These are phyloP conservation scores for Xanthia icteritia DNA, from an alignment of 2,888 invertebrate genomes.

Conservation along the genomic window DNA sequence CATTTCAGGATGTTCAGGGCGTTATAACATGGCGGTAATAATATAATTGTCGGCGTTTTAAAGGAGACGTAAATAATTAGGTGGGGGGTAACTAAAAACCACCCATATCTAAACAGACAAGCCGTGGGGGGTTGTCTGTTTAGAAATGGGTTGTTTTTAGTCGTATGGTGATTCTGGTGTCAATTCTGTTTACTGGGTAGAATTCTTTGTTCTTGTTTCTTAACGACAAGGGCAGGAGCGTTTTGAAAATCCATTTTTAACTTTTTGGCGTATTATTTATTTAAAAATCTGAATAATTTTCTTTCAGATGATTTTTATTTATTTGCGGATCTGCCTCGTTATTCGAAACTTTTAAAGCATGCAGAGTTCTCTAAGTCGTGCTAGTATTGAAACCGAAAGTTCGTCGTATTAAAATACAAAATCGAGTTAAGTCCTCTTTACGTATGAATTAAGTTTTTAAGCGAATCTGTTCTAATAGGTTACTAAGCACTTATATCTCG, in stretches of 20 bases:
- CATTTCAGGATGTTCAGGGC: conserved; percentile 22
- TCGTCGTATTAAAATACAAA: background rate
- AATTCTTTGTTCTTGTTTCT: background rate
- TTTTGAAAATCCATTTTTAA: background rate
- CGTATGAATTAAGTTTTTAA: no score
- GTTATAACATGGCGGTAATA: conserved; percentile 26
- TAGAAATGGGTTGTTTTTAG: conserved; percentile 5
- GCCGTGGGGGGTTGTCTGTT: background rate
- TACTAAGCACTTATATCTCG: background rate
- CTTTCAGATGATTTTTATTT: background rate
- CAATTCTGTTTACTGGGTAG: background rate
- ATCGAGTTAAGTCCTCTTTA: background rate
- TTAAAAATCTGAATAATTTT: background rate
- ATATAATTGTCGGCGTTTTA: conserved; percentile 50
- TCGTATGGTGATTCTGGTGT: background rate
- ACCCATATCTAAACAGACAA: no score
- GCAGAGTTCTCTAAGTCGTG: background rate
- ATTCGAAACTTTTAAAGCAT: background rate
- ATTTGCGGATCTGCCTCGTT: background rate
- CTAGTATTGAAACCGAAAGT: background rate
- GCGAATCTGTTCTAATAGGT: no score
- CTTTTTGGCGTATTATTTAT: background rate
- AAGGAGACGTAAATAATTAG: conserved; percentile 24
- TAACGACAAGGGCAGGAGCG: background rate
- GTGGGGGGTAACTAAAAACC: no score